Conservation (phyloP, 2,113 vertebrate genomes). For the Peromyscus californicus region DNA sequence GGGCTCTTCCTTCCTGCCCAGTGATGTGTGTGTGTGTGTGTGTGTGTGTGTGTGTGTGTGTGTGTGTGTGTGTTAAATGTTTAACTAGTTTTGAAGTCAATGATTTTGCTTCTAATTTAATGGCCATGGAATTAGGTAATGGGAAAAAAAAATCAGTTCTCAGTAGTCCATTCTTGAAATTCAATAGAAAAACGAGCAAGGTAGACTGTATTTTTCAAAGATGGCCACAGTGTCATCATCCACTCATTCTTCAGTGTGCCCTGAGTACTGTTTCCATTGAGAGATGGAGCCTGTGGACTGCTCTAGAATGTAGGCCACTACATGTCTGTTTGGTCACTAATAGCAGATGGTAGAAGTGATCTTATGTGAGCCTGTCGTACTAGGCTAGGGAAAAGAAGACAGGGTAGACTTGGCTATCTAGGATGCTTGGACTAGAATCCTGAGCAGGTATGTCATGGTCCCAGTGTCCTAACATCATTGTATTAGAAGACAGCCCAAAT, state of each 20-base stretch:
- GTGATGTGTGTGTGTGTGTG: neutral
- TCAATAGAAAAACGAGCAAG: neutral
- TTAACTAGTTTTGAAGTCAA: neutral
- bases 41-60: neutral
- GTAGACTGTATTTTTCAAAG: neutral
- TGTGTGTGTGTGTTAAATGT: neutral
- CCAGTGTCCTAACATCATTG: neutral
- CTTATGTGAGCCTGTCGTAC: neutral
- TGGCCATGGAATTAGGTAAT: neutral
- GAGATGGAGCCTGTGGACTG: neutral
- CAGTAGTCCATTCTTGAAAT: neutral
- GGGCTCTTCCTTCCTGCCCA: neutral
- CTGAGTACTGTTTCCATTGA: neutral
- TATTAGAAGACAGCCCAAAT: neutral
- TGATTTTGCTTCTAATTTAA: neutral
- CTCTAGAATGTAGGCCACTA: neutral
- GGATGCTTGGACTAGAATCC: neutral
- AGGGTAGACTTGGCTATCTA: neutral
- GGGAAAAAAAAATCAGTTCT: neutral
- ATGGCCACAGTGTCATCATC: neutral
- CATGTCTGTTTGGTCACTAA: neutral
- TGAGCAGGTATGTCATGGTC: neutral
- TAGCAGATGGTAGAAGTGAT: neutral
- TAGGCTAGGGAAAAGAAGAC: neutral
- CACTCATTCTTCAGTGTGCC: neutral